Percentiles rank a stretch among this genome's conserved stretches.
These are phyloP conservation scores for Tortrix viridana DNA, from an alignment of 2,888 invertebrate species.

Conservation along the genomic window DNA sequence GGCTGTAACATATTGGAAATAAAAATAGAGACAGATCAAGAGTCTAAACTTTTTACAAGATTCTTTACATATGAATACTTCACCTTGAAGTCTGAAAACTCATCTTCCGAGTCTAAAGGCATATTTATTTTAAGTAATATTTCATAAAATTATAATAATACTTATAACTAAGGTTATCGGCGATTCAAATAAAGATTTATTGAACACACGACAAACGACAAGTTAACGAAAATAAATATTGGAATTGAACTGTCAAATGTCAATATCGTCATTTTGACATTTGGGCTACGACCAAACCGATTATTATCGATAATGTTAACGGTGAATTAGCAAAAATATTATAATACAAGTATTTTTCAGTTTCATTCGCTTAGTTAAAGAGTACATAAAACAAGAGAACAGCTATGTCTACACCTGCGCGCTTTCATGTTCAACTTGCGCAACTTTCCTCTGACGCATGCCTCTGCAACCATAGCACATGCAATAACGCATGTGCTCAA, in stretches of 20 bases:
- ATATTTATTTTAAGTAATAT: constrained; percentile 46
- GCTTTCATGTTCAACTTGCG: no score
- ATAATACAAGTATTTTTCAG: no score
- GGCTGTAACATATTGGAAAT: constrained; percentile 58
- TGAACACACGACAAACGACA: constrained; percentile 9
- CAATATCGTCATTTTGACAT: constrained; percentile 1
- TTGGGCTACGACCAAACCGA: background rate
- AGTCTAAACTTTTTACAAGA: background rate
- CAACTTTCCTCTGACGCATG: no score
- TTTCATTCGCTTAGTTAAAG: no score
- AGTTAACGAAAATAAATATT: background rate
- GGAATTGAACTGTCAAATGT: background rate
- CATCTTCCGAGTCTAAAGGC: constrained; percentile 57
- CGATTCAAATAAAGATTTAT: constrained; percentile 12
- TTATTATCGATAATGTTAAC: no score
- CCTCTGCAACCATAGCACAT: no score
- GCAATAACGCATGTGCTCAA: no score
- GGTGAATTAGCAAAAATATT: no score
- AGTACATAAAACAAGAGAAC: no score
- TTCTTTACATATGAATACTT: background rate
- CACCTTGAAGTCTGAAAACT: constrained; percentile 63
- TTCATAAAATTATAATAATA: background rate
- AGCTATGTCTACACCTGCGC: no score
- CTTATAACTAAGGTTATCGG: constrained; percentile 5
- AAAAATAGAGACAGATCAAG: background rate